phyloP scores from a whole-genome alignment of 1,140 invertebrate species.

The Drosophila hydei region DNA sequence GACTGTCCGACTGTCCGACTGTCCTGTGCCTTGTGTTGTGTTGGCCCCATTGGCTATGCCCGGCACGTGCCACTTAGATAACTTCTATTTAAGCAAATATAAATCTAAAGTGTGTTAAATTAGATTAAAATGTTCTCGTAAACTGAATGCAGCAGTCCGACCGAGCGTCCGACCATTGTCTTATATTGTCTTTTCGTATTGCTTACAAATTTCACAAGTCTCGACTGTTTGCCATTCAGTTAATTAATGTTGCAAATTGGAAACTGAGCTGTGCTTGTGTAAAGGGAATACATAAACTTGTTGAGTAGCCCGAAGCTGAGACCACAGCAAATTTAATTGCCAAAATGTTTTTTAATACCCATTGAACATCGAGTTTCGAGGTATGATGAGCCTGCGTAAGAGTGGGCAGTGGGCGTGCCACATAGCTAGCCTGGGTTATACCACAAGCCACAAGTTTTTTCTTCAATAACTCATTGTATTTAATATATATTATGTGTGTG shows the following conservation, averaged over 20 bases:
- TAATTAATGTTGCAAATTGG: constrained; percentile 64
- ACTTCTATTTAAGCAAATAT: constrained; percentile 82
- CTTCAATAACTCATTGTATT: no score
- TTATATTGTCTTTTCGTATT: constrained; percentile 26
- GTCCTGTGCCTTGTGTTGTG: constrained; percentile 26
- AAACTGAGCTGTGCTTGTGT: constrained; percentile 32
- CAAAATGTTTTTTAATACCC: background rate
- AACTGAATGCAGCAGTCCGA: constrained; percentile 47
- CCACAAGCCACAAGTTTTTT: no score
- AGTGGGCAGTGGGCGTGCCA: no score
- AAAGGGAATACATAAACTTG: background rate
- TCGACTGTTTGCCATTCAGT: constrained; percentile 21
- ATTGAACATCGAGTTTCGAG: no score
- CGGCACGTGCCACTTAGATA: constrained; percentile 74
- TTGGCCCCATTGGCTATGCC: constrained; percentile 54
- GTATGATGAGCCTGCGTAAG: no score
- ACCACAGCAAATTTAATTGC: constrained; percentile 15
- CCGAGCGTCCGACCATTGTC: background rate
- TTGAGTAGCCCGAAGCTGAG: constrained; percentile 1
- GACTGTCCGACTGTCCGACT: background rate
- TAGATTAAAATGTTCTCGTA: constrained; percentile 82
- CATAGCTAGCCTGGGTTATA: no score
- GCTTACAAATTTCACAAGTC: constrained; percentile 30
- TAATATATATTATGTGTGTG: no score
- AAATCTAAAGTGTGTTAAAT: constrained; percentile 82